Evolutionary conservation across 2,888 invertebrate species (phyloP), one percentile per base, ranked within the genome.

Genomic region (Rhingia rostrata): DNA sequence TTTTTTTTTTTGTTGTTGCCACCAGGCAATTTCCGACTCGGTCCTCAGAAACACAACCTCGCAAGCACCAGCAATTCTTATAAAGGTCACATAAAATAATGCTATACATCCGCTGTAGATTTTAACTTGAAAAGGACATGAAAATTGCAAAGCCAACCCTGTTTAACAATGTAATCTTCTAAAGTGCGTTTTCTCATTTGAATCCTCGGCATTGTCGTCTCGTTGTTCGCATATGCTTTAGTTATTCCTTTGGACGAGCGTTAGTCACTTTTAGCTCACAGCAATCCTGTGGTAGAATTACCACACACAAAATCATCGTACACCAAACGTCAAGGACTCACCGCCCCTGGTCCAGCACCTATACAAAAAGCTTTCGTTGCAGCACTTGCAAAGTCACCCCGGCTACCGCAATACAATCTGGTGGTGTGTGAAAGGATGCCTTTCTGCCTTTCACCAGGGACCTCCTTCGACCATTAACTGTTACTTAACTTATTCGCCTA

Each of bases 401-500:
- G 7, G 33, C 51, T 22, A 30, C 45, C 33, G 9, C 64, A 51
- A 53, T 10, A 60, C 63, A 73, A 63, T n/a, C n/a, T 63, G 37
- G 12, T 33, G 53, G 53, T 33, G 53, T 32, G 7, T 32, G 33
- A 37, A 30, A 33, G 39, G 45, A 60, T 39, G 63, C 54, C n/a
- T 64, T 45, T 22, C 22, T 69, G 64, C 49, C 53, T 45, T 49
- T 47, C 63, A 35, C 66, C 56, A 64, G 39, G 51, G 60, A 73
- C 61, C 69, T 78, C 67, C 78, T 69, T 73, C 51, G 67, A 58
- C 51, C 73, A 83, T 78, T 83, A 78, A 83, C 83, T 73, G 63
- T 73, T 78, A 78, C 63, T 78, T 69, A 83, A 79, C 73, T 78
- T 73, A 79, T 73, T 79, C 69, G 63, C 35, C 63, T 79, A 69